Conservation (phyloP, 2,888 invertebrate species). For the Beris chalybata region DNA sequence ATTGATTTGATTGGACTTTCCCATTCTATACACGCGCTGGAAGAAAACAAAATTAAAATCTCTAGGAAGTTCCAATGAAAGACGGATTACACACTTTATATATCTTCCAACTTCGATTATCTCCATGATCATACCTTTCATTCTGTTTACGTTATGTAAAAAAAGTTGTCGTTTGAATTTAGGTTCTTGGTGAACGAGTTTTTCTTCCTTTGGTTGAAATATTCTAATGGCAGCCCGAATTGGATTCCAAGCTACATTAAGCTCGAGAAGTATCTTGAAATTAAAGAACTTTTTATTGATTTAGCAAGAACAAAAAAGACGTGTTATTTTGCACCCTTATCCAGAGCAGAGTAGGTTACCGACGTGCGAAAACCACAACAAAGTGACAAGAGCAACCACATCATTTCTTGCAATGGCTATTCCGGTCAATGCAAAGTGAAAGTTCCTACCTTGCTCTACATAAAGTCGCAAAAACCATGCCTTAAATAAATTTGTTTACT, state of each 20-base stretch:
- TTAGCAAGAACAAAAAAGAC: not conserved
- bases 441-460: not conserved
- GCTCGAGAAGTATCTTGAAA: conserved; percentile 76
- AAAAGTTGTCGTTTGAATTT: conserved; percentile 96
- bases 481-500: conserved; percentile 42
- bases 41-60: conserved; percentile 42
- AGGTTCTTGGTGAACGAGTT: conserved; percentile 90
- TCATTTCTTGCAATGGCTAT: too few species aligned
- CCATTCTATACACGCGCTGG: conserved; percentile 95
- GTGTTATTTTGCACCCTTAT: not conserved
- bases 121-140: conserved; percentile 86
- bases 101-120: conserved; percentile 89
- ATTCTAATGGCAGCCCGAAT: conserved; percentile 88
- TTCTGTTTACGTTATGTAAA: conserved; percentile 87
- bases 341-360: too few species aligned
- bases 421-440: not conserved
- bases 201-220: conserved; percentile 92
- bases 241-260: conserved; percentile 91
- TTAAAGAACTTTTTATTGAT: not conserved
- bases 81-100: conserved; percentile 71
- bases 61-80: not conserved
- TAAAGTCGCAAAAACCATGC: too few species aligned
- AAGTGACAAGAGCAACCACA: too few species aligned
- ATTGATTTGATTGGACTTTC: conserved; percentile 85
- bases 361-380: too few species aligned